These are phyloP conservation scores for Silvanus unidentatus DNA, from an alignment of 2,888 invertebrate genomes.

Conservation along the genomic window DNA sequence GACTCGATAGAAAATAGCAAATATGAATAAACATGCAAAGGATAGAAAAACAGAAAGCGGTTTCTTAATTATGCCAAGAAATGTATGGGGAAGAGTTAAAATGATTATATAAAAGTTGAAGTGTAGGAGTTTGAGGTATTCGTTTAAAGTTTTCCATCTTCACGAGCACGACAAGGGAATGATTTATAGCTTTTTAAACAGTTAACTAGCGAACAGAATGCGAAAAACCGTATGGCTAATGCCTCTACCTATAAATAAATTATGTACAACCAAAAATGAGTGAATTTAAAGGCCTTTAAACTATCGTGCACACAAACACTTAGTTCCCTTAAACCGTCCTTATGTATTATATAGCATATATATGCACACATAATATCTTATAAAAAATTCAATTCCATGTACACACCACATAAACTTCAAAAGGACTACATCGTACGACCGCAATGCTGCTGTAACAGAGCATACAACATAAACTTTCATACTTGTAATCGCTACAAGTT, in stretches of 20 bases:
- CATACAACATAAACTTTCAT: too few relatives aligned
- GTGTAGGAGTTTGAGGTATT: constrained; percentile 33
- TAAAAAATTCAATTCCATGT: constrained; percentile 3
- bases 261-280: constrained; percentile 20
- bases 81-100: constrained; percentile 21
- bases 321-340: not conserved
- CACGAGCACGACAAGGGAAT: constrained; percentile 30
- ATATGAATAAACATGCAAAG: too few relatives aligned
- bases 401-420: constrained; percentile 1
- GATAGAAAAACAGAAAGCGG: too few relatives aligned
- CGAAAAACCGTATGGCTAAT: constrained; percentile 17
- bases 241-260: constrained; percentile 21
- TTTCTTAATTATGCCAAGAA: too few relatives aligned
- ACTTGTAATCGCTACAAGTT: too few relatives aligned
- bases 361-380: constrained; percentile 1
- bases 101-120: constrained; percentile 24
- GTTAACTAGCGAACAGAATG: constrained; percentile 24
- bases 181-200: constrained; percentile 35
- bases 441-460: not conserved
- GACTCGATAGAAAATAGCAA: too few relatives aligned
- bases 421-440: not conserved
- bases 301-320: not conserved
- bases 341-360: not conserved
- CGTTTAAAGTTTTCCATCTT: constrained; percentile 36
- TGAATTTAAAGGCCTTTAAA: constrained; percentile 4